Percentiles rank a stretch among this genome's conserved stretches.
Evolutionary conservation across 2,888 invertebrate genomes (phyloP).

Genomic region (Leptogaster cylindrica): DNA sequence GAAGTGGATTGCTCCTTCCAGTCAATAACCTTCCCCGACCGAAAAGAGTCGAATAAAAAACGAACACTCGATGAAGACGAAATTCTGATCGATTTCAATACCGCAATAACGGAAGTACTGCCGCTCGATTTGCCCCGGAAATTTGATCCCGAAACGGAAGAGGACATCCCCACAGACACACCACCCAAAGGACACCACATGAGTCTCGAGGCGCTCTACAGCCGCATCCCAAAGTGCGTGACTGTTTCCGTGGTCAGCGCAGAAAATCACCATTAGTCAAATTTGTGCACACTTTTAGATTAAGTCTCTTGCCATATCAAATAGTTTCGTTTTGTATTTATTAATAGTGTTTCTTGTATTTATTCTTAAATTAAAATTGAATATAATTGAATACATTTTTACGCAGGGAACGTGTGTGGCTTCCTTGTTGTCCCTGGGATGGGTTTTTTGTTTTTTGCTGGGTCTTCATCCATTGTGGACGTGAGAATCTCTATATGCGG

Average conservation of each 20-base stretch:
- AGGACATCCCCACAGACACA: conserved; percentile 8
- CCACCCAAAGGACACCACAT: not conserved
- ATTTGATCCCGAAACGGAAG: not conserved
- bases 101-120: conserved; percentile 60
- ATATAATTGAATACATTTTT: conserved; percentile 7
- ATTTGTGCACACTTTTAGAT: not conserved
- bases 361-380: conserved; percentile 26
- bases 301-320: conserved; percentile 38
- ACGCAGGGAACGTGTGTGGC: not conserved
- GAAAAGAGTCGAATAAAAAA: not conserved
- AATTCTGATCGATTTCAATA: conserved; percentile 59
- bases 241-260: conserved; percentile 30
- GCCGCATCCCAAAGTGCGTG: conserved; percentile 33
- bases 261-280: conserved; percentile 17
- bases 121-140: conserved; percentile 13
- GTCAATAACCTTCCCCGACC: not conserved
- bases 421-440: not conserved
- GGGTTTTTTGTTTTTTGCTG: no score
- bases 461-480: no score
- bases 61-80: conserved; percentile 53
- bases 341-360: conserved; percentile 34
- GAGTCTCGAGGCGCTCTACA: conserved; percentile 31
- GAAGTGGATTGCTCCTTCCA: conserved; percentile 47
- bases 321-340: conserved; percentile 35
- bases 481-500: no score